phyloP scores from a whole-genome alignment of 2,888 invertebrate species.

The Baccha elongata region DNA sequence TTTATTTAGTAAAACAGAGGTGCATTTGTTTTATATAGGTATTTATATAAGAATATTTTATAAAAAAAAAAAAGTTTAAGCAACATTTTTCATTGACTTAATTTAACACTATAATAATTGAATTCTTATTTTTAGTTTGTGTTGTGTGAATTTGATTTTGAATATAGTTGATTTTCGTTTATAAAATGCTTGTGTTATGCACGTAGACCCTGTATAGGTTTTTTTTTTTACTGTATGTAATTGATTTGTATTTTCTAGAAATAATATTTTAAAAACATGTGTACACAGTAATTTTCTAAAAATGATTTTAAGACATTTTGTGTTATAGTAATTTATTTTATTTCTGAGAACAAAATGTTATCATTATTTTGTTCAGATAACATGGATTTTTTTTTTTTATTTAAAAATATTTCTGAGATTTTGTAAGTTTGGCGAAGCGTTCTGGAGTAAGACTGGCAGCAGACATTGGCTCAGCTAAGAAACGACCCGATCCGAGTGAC shows the following conservation, averaged over 20 bases:
- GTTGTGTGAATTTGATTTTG: background rate
- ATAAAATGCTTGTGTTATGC: conserved; percentile 44
- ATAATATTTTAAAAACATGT: conserved; percentile 14
- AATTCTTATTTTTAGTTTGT: background rate
- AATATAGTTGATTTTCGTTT: background rate
- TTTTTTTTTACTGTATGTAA: conserved; percentile 32
- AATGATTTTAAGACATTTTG: background rate
- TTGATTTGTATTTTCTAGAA: conserved; percentile 29
- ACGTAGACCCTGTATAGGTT: conserved; percentile 53
- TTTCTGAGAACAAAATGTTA: too few species aligned
- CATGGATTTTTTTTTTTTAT: conserved; percentile 18
- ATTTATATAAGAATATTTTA: background rate
- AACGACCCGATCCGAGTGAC: conserved; percentile 77
- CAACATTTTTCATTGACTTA: conserved; percentile 31
- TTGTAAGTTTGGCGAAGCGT: conserved; percentile 76
- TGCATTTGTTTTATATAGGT: conserved; percentile 34
- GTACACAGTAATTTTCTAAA: conserved; percentile 13
- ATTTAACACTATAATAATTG: background rate
- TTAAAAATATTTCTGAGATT: conserved; percentile 79
- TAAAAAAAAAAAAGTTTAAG: background rate
- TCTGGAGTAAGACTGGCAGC: conserved; percentile 75
- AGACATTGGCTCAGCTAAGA: conserved; percentile 76
- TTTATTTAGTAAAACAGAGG: conserved; percentile 25
- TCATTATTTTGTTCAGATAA: too few species aligned
- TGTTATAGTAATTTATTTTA: too few species aligned